Evolutionary conservation across 1,140 invertebrate species (phyloP).

Genomic region (Trichogramma pretiosum): DNA sequence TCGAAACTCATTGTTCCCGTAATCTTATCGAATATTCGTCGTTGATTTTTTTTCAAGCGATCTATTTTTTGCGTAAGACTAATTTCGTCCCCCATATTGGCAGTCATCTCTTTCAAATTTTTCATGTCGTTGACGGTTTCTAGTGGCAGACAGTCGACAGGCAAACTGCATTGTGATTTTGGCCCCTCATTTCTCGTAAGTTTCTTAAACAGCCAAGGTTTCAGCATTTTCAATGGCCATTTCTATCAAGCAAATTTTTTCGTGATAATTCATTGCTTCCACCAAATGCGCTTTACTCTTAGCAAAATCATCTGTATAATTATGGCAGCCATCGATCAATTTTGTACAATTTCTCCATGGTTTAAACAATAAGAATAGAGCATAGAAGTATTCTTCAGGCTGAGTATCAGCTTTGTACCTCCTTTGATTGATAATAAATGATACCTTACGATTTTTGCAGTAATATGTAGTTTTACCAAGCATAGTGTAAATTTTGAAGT

Average conservation of each 20-base stretch:
- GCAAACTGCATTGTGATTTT: background rate
- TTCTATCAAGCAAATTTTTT: background rate
- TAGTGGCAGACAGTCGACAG: background rate
- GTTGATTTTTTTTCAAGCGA: background rate
- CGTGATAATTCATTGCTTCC: slow-evolving; percentile 3
- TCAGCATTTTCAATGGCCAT: background rate
- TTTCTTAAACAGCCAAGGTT: background rate
- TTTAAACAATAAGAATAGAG: slow-evolving; percentile 21
- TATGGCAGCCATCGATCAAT: slow-evolving; percentile 5
- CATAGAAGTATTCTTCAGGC: slow-evolving; percentile 20
- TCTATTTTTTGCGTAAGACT: background rate
- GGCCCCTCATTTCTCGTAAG: background rate
- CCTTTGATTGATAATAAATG: slow-evolving; percentile 22
- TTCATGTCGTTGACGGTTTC: background rate
- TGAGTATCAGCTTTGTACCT: slow-evolving; percentile 17
- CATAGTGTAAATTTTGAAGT: slow-evolving; percentile 9
- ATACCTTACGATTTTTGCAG: slow-evolving; percentile 19
- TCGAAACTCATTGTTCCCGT: background rate
- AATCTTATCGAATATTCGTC: background rate
- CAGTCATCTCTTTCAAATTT: background rate
- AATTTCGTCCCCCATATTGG: background rate
- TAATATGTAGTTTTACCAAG: background rate
- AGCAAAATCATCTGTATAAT: background rate
- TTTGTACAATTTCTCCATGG: slow-evolving; percentile 21
- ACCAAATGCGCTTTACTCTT: background rate